phyloP scores from a whole-genome alignment of 2,113 vertebrate species.

The Chitala chitala region DNA sequence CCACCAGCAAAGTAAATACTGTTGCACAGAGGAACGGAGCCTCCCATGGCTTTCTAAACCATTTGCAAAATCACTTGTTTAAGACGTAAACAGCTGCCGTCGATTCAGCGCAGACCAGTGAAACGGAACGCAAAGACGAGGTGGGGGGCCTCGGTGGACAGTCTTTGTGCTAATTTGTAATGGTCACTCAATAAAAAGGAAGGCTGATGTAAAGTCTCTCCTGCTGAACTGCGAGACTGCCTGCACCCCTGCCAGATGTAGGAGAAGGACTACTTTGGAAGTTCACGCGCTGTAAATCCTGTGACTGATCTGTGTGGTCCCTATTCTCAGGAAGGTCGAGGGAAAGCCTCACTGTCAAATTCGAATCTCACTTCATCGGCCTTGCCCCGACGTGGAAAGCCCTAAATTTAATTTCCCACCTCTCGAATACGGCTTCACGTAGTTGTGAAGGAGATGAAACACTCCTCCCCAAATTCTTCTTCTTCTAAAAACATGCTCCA shows the following conservation, averaged over 20 bases:
- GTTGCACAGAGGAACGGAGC: conserved; percentile 20
- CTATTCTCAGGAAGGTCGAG: neutral
- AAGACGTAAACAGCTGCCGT: conserved; percentile 33
- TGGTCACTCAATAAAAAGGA: neutral
- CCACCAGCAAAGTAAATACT: conserved; percentile 28
- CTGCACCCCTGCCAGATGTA: neutral
- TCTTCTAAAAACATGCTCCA: conserved; percentile 10
- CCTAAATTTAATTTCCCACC: neutral
- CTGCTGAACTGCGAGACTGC: conserved; percentile 14
- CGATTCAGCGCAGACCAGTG: too few relatives aligned
- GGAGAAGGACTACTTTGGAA: neutral
- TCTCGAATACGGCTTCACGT: conserved; percentile 3
- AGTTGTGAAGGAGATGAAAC: conserved; percentile 19
- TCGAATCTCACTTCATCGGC: conserved; percentile 24
- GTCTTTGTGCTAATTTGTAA: conserved; percentile 32
- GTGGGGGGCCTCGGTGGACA: neutral
- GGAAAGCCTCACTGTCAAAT: neutral
- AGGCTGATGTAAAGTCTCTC: neutral
- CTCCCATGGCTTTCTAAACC: conserved; percentile 21
- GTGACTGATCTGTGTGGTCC: neutral
- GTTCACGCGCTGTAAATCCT: conserved; percentile 1
- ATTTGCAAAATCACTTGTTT: conserved; percentile 32
- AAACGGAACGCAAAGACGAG: neutral
- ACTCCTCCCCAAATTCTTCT: conserved; percentile 23
- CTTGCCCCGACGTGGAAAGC: neutral